Conservation (phyloP, 2,113 vertebrate genomes). For the Cisticola juncidis region DNA sequence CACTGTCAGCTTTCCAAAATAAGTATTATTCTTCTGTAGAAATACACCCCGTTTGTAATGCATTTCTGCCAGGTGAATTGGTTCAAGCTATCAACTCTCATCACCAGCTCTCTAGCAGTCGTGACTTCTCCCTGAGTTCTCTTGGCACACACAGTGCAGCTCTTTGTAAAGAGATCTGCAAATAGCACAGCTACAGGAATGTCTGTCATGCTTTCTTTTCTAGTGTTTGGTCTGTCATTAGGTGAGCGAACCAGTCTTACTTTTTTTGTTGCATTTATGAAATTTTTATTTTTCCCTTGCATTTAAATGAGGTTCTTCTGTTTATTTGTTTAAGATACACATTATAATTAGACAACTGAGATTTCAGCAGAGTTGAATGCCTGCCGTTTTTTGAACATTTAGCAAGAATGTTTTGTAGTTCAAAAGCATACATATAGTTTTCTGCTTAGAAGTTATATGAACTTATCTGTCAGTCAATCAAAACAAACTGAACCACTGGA, state of each 20-base stretch:
- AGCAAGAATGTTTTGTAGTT: slow-evolving; percentile 14
- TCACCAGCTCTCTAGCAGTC: neutral
- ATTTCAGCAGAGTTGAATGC: neutral
- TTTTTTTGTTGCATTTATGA: neutral
- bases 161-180: neutral
- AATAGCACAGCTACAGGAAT: neutral
- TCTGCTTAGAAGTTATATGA: slow-evolving; percentile 33
- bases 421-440: slow-evolving; percentile 8
- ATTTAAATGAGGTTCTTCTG: neutral
- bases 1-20: neutral
- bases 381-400: slow-evolving; percentile 17
- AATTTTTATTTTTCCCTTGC: neutral
- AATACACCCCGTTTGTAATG: neutral
- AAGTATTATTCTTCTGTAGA: neutral
- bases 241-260: neutral
- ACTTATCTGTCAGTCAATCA: slow-evolving; percentile 60
- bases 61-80: neutral
- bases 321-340: neutral
- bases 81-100: neutral
- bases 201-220: neutral
- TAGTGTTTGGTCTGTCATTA: neutral
- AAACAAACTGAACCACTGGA: slow-evolving; percentile 29
- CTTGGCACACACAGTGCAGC: neutral
- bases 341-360: neutral
- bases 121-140: neutral